Evolutionary conservation across 2,113 vertebrate species (phyloP), one percentile per base, ranked within the genome.

Genomic region (Syngnathus floridae): DNA sequence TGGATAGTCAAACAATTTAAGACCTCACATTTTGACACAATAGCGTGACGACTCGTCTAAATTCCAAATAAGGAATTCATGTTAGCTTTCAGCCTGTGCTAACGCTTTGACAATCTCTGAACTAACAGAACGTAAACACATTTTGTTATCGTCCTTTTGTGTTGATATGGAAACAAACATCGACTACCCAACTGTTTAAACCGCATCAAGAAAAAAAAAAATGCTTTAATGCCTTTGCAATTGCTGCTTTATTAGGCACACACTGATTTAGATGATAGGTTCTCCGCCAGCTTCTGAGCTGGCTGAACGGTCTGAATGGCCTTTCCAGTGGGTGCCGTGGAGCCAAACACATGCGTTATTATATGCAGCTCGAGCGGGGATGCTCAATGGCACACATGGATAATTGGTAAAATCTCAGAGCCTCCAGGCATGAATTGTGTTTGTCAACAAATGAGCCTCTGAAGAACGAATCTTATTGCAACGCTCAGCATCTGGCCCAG

Each of bases 331-430:
- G 74, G 59, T 68, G 62, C 63, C 49, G 43, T 38, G 22, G 62
- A 80, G 56, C 65, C 64, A 80, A 80, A 76, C n/a, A 7, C 49
- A 64, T 1, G 4, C 61, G 12, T 70, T 66, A 40, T 49, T 66
- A 45, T 49, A 67, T 72, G 67, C 71, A 80, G 73, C 73, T 78
- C 75, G 74, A 77, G 72, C 59, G 70, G 70, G 31, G 66, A 35
- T 69, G 67, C 73, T 75, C 65, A 38, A 57, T 45, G 65, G 57
- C 51, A 60, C 75, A 77, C 67, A 73, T 31, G n/a, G 65, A 77
- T 81, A 81, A 79, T 74, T 75, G 71, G 63, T 69, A 58, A 67
- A 79, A 81, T 79, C 41, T 69, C 64, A 45, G 60, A 70, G 83
- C 78, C 71, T 76, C 52, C 52, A 74, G 76, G 66, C 63, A 76